Conservation (phyloP, 2,797 vertebrate species). For the Simalia tracyae region DNA sequence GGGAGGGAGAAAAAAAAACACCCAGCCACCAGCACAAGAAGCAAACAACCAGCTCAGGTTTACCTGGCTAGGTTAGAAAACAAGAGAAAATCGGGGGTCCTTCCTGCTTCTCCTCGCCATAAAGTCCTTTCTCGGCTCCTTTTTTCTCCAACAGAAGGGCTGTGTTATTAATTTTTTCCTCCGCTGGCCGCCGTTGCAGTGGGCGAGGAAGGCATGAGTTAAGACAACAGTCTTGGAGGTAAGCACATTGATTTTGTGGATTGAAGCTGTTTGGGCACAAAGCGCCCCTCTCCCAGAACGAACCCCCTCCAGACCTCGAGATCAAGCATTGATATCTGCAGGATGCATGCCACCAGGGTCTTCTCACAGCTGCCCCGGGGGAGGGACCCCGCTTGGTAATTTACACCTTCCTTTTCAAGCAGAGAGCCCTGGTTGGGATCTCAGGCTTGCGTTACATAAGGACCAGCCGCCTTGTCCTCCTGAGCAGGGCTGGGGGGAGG, state of each 20-base stretch:
- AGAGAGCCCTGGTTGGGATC: conserved; percentile 19
- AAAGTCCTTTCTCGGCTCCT: neutral
- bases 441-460: conserved; percentile 32
- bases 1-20: neutral
- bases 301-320: neutral
- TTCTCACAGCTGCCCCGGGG: conserved; percentile 11
- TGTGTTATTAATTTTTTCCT: neutral
- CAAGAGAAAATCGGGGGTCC: neutral
- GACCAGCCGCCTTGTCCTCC: conserved; percentile 16
- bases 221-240: conserved; percentile 63
- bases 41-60: neutral
- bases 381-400: conserved; percentile 19
- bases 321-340: neutral
- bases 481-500: neutral
- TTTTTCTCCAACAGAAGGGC: neutral
- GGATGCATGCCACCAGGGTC: neutral
- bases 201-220: conserved; percentile 60
- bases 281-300: neutral
- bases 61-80: neutral
- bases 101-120: neutral
- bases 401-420: neutral
- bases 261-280: conserved; percentile 35
- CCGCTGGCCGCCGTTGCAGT: conserved; percentile 29
- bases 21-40: neutral
- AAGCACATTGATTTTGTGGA: conserved; percentile 45